Evolutionary conservation across 92 coral and sea anemone species (phyloP).

Genomic region (Paragorgia papillata): DNA sequence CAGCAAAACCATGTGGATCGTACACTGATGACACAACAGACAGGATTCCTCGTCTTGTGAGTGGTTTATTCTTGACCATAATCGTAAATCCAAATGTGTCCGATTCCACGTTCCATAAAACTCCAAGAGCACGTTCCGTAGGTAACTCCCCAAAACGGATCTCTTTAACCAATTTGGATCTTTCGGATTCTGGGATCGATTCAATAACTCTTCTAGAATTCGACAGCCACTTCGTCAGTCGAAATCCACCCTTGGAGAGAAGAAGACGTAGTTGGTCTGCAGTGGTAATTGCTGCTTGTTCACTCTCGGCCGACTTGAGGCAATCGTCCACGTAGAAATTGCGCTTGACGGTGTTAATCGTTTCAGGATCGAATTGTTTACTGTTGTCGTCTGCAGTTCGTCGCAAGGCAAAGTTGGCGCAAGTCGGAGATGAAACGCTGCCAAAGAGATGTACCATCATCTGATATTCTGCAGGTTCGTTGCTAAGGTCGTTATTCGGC

Average conservation of each 20-base stretch:
- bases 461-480: slow-evolving; percentile 17
- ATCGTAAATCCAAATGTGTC: background rate
- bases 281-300: slow-evolving; percentile 17
- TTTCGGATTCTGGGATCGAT: slow-evolving; percentile 17
- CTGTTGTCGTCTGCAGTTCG: slow-evolving; percentile 18
- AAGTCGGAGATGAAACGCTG: slow-evolving; percentile 18
- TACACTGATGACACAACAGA: slow-evolving; percentile 9
- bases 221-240: no score
- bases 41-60: slow-evolving; percentile 13
- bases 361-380: background rate
- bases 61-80: slow-evolving; percentile 3
- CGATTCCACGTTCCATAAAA: slow-evolving; percentile 23
- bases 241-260: slow-evolving; percentile 28
- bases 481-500: slow-evolving; percentile 30
- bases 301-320: slow-evolving; percentile 35
- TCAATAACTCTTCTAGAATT: slow-evolving; percentile 25
- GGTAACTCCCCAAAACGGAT: slow-evolving; percentile 11
- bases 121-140: slow-evolving; percentile 37
- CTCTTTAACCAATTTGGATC: slow-evolving; percentile 12
- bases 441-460: no score
- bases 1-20: slow-evolving; percentile 29
- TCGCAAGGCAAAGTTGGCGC: slow-evolving; percentile 32
- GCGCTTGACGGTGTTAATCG: slow-evolving; percentile 33
- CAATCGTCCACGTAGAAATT: slow-evolving; percentile 45
- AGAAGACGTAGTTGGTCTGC: slow-evolving; percentile 31